phyloP scores from a whole-genome alignment of 2,797 vertebrate genomes.

The Oreochromis grahami region DNA sequence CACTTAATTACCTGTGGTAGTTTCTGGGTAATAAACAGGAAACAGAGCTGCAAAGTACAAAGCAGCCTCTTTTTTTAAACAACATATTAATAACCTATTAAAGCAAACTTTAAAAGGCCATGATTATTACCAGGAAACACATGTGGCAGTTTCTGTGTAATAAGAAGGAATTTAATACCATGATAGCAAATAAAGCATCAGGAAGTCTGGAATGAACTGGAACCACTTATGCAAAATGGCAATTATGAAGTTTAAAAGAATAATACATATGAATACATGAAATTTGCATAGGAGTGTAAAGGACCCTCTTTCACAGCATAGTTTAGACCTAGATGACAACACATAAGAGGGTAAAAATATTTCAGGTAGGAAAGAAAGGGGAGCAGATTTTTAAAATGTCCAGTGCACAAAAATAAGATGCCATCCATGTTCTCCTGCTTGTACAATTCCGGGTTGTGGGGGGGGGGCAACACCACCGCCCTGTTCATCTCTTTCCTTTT shows the following conservation, averaged over 20 bases:
- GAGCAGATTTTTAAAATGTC: background rate
- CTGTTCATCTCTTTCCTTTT: background rate
- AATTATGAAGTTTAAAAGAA: background rate
- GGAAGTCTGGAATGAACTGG: background rate
- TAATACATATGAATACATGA: background rate
- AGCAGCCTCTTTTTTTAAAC: background rate
- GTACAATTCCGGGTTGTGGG: background rate
- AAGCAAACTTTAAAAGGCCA: background rate
- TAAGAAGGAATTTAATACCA: background rate
- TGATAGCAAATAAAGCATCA: background rate
- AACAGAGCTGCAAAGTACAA: background rate
- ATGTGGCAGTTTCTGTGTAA: background rate
- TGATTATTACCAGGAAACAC: background rate
- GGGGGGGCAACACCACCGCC: background rate
- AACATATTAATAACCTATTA: background rate
- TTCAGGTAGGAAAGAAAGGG: background rate
- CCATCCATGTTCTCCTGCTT: background rate
- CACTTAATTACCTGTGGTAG: background rate
- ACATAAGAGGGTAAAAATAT: background rate
- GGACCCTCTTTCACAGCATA: background rate
- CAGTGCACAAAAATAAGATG: background rate
- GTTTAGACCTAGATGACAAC: background rate
- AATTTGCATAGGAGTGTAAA: background rate
- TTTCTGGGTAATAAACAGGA: background rate
- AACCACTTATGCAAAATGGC: background rate